Percentiles rank a stretch among this genome's conserved stretches.
These are phyloP conservation scores for Glaucopsyche alexis DNA, from an alignment of 2,888 invertebrate genomes.

Conservation along the genomic window DNA sequence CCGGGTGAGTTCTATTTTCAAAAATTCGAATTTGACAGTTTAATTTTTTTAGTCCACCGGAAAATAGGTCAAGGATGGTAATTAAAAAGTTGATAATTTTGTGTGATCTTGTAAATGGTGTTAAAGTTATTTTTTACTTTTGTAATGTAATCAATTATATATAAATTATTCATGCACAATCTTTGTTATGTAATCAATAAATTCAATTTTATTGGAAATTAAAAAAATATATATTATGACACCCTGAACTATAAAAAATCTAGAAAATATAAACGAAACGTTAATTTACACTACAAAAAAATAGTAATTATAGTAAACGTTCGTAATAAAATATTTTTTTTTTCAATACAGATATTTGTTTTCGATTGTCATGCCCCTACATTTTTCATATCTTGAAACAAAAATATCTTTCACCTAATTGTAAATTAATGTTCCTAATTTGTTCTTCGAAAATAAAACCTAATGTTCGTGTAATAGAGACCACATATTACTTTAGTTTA, in stretches of 20 bases:
- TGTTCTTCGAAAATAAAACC: background rate
- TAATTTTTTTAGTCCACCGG: background rate
- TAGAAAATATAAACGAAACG: background rate
- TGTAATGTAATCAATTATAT: background rate
- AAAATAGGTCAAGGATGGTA: background rate
- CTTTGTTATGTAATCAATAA: background rate
- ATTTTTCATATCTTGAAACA: background rate
- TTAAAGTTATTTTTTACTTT: background rate
- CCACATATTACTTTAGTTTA: background rate
- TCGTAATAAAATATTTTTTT: background rate
- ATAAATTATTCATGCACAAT: background rate
- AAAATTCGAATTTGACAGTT: background rate
- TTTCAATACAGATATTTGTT: background rate
- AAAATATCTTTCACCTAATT: slow-evolving; percentile 18
- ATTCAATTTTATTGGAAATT: background rate
- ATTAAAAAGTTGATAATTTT: background rate
- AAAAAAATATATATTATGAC: background rate
- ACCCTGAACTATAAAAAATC: background rate
- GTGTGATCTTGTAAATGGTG: background rate
- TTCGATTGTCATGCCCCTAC: background rate
- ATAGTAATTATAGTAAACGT: background rate
- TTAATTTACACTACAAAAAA: no score
- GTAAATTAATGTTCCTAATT: slow-evolving; percentile 12
- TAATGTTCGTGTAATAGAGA: slow-evolving; percentile 4
- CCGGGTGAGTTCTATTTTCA: slow-evolving; percentile 58